These are phyloP conservation scores for Andrena camellia DNA, from an alignment of 2,888 invertebrate genomes.

Conservation along the genomic window DNA sequence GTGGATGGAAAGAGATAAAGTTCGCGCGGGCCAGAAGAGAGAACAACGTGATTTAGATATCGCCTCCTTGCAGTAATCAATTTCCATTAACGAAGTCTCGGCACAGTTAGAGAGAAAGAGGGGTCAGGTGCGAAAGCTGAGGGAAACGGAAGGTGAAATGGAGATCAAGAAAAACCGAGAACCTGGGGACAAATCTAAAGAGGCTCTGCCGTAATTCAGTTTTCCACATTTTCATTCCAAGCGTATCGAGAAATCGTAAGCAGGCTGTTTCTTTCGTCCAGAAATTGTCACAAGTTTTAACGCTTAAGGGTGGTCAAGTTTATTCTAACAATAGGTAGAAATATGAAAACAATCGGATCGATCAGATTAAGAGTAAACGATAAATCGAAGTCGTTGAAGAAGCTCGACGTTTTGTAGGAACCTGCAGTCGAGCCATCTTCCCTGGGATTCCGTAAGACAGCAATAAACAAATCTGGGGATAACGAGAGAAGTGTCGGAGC, in stretches of 20 bases:
- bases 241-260: not conserved
- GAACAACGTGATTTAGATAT: conserved; percentile 81
- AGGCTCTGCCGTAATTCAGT: conserved; percentile 65
- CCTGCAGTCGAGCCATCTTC: not conserved
- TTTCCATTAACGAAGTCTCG: conserved; percentile 80
- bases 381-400: not conserved
- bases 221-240: conserved; percentile 59
- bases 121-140: conserved; percentile 25
- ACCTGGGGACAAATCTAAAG: conserved; percentile 57
- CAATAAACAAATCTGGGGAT: conserved; percentile 72
- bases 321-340: not conserved
- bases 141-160: conserved; percentile 50
- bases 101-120: conserved; percentile 60
- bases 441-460: conserved; percentile 29
- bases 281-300: not conserved
- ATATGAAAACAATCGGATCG: conserved; percentile 1
- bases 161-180: conserved; percentile 64
- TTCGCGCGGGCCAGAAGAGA: conserved; percentile 69
- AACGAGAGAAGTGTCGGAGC: conserved; percentile 70
- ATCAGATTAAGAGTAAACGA: not conserved
- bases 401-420: not conserved
- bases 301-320: too few relatives aligned
- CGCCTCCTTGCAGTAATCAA: conserved; percentile 81
- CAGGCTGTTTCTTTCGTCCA: not conserved
- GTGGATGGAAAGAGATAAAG: conserved; percentile 57